Evolutionary conservation across 2,113 vertebrate genomes (phyloP).

Genomic region (Pardalotus punctatus): DNA sequence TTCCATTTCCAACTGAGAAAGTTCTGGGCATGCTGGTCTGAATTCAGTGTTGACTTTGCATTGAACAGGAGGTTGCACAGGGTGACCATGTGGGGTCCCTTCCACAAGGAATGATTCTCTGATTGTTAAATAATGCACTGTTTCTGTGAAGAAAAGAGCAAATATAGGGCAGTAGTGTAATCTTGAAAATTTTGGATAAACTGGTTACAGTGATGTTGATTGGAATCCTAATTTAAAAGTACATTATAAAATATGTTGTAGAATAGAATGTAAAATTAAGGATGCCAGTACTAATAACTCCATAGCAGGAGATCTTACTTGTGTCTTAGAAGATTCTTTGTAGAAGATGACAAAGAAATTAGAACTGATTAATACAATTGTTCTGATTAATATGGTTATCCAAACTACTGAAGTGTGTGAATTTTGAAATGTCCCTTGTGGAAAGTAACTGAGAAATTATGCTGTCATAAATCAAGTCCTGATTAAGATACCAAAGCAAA

Average conservation of each 20-base stretch:
- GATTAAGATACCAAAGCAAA: not conserved
- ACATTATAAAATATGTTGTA: not conserved
- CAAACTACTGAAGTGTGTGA: not conserved
- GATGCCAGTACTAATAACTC: not conserved
- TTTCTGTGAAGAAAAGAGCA: not conserved
- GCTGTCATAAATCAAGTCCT: not conserved
- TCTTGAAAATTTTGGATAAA: not conserved
- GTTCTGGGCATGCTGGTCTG: not conserved
- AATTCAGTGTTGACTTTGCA: not conserved
- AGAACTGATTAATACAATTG: not conserved
- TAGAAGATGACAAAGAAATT: not conserved
- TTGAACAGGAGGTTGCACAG: not conserved
- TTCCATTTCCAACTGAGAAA: not conserved
- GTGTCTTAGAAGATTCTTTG: not conserved
- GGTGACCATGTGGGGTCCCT: not conserved
- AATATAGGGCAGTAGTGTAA: not conserved
- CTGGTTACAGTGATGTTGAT: not conserved
- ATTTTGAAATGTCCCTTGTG: not conserved
- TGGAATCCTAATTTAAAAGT: not conserved
- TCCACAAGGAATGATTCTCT: not conserved
- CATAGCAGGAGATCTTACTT: not conserved
- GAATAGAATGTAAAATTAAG: not conserved
- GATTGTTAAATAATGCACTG: not conserved
- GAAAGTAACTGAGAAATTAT: not conserved
- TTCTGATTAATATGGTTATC: not conserved